Evolutionary conservation across 1,140 invertebrate species (phyloP), one percentile per base, ranked within the genome.

Genomic region (Magallana ariakensis): DNA sequence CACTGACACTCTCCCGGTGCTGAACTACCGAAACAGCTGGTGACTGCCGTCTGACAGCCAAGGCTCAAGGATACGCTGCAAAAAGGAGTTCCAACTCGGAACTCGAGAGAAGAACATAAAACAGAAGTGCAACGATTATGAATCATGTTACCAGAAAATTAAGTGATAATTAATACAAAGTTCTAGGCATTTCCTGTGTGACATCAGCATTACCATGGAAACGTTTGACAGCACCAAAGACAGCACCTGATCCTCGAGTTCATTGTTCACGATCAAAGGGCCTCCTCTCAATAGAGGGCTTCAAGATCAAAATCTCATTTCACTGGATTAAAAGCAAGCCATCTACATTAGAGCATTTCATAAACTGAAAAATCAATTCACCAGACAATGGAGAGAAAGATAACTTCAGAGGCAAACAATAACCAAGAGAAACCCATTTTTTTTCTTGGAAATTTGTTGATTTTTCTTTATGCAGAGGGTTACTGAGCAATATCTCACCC

Each of bases 81-180:
- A 5, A 46, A 46, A 46, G 33, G 33, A 46, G 33, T 46, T 46
- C 33, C 33, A 46, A 4, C 33, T 46, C 33, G 33, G 33, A 46
- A 46, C 33, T 46, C 33, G 5, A 46, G 33, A 46, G 33, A n/a
- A n/a, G n/a, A 46, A 46, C 33, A 46, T 46, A 46, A 46, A 46
- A 46, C 33, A 46, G 33, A 46, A 46, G 33, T 46, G 33, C 33
- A 46, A 46, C 33, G 15, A 62, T 62, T 75, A 75, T 75, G 26
- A 75, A 75, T 26, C 66, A 75, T 75, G 22, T 75, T 26, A 75
- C 66, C 22, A 13, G 66, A 75, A 75, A 75, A 75, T 75, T 75
- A 75, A 75, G 66, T 75, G 66, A 75, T 75, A 75, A 26, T 75
- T 75, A 13, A 75, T 75, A 75, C 11, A 22, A 75, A 75, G 66